Conservation (phyloP, 35 echinoderm and acorn worm species). For the Diadema setosum region DNA sequence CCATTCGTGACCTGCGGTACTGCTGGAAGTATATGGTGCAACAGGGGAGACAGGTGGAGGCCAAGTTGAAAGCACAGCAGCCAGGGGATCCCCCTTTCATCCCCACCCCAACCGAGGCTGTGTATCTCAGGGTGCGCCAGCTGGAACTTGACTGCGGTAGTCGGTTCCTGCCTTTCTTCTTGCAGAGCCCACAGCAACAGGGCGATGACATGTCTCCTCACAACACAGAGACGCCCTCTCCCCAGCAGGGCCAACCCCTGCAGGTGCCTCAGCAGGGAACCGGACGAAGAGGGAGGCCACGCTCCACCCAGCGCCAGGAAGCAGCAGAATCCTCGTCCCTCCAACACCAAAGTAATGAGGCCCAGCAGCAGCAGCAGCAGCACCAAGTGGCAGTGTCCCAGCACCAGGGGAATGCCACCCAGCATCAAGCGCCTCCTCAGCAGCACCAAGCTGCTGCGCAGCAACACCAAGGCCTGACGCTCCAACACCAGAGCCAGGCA, state of each 20-base stretch:
- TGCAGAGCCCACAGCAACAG: background rate
- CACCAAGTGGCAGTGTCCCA: background rate
- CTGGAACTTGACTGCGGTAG: conserved; percentile 5
- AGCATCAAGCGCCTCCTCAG: background rate
- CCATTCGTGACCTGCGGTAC: background rate
- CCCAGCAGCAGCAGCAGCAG: background rate
- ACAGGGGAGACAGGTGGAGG: background rate
- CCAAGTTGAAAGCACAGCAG: background rate
- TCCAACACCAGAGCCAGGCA: background rate
- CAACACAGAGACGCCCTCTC: background rate
- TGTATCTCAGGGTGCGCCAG: background rate
- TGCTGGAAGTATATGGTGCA: conserved; percentile 22
- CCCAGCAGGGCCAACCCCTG: background rate
- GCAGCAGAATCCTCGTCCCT: background rate
- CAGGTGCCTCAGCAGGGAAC: background rate
- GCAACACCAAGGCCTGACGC: background rate
- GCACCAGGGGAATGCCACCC: background rate
- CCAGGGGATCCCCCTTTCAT: background rate
- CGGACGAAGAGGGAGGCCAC: background rate
- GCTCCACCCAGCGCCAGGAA: background rate
- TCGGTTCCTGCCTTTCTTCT: background rate
- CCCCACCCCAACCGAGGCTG: background rate
- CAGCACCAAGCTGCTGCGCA: background rate
- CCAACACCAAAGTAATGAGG: background rate
- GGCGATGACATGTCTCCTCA: background rate